Conservation (phyloP, 64 coral and sea anemone species). For the Trachythela sp. region DNA sequence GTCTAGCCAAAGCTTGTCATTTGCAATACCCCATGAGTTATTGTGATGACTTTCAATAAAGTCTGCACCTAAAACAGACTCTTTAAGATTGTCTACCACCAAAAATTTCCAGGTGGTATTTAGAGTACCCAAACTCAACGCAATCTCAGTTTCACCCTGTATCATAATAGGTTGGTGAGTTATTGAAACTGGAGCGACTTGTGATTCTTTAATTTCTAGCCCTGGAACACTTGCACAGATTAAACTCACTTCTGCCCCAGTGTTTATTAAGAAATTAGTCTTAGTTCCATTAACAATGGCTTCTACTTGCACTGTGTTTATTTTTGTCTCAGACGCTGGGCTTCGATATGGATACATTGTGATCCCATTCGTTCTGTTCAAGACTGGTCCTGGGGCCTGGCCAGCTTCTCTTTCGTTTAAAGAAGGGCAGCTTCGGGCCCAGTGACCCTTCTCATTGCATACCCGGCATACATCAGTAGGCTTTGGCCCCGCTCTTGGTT, state of each 20-base stretch:
- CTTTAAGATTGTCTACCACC: constrained; percentile 24
- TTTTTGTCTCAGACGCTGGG: constrained; percentile 23
- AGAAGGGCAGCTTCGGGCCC: constrained; percentile 55
- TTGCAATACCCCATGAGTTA: constrained; percentile 50
- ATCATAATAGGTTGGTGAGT: constrained; percentile 30
- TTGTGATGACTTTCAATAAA: constrained; percentile 59
- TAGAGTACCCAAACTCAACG: constrained; percentile 7
- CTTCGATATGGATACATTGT: constrained; percentile 36
- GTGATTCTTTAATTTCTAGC: constrained; percentile 37
- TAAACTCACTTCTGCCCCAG: constrained; percentile 37
- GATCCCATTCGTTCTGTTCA: constrained; percentile 46
- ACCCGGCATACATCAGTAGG: not conserved
- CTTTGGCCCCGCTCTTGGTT: constrained; percentile 10
- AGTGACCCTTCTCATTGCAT: constrained; percentile 54
- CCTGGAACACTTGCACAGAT: constrained; percentile 36
- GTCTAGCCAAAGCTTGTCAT: constrained; percentile 46
- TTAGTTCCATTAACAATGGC: constrained; percentile 25
- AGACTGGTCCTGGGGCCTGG: constrained; percentile 53
- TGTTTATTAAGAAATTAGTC: constrained; percentile 31
- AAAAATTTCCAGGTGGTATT: constrained; percentile 43
- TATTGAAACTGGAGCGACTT: constrained; percentile 31
- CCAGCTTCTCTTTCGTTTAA: constrained; percentile 61
- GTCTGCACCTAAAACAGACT: constrained; percentile 50
- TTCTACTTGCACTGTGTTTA: constrained; percentile 5
- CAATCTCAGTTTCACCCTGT: constrained; percentile 23